Percentiles rank a stretch among this genome's conserved stretches.
phyloP scores from a whole-genome alignment of 2,888 invertebrate species.

The Argyra leucocephala region DNA sequence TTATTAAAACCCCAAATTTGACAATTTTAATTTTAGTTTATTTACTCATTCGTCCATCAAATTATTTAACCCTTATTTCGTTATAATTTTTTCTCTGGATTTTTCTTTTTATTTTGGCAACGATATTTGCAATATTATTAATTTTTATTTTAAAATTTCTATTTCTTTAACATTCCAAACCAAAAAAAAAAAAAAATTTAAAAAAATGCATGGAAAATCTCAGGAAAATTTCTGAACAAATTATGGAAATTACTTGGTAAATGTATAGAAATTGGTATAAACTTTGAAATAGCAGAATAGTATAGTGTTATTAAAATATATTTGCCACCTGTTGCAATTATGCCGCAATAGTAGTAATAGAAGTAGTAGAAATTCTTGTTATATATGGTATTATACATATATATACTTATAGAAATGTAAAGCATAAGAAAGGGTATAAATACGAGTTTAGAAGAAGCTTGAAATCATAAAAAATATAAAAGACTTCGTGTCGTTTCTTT shows the following conservation, averaged over 20 bases:
- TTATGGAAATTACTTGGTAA: neutral
- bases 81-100: too few relatives aligned
- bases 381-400: neutral
- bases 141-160: too few relatives aligned
- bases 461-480: neutral
- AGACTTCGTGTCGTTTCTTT: neutral
- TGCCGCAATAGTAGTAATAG: neutral
- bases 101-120: too few relatives aligned
- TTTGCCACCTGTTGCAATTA: constrained; percentile 2
- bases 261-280: too few relatives aligned
- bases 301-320: neutral
- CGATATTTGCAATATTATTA: too few relatives aligned
- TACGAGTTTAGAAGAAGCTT: neutral
- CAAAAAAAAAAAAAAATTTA: too few relatives aligned
- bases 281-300: neutral
- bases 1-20: too few relatives aligned
- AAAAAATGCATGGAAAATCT: neutral
- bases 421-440: neutral
- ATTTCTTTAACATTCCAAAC: too few relatives aligned
- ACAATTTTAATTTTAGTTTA: too few relatives aligned
- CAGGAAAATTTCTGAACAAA: neutral
- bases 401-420: neutral
- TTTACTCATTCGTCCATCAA: too few relatives aligned
- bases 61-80: too few relatives aligned
- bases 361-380: too few relatives aligned